Conservation (phyloP, 2,888 invertebrate genomes). For the Cephus pulcher region DNA sequence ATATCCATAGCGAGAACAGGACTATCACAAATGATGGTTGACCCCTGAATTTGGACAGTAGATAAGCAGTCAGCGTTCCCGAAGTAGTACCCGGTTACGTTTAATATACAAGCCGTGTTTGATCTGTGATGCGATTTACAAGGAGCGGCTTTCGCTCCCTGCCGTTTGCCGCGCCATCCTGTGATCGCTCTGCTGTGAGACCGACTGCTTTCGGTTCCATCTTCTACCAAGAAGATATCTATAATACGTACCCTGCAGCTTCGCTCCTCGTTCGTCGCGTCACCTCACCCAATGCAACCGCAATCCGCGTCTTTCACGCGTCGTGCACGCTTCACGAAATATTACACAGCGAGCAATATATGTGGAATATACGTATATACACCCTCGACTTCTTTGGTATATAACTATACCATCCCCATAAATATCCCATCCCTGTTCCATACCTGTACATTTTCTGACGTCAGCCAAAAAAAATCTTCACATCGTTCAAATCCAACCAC, state of each 20-base stretch:
- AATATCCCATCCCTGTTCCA: too few species aligned
- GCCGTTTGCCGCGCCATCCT: slow-evolving; percentile 51
- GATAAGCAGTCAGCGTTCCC: slow-evolving; percentile 35
- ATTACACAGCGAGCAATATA: slow-evolving; percentile 35
- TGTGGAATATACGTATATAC: not conserved
- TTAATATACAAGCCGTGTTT: slow-evolving; percentile 65
- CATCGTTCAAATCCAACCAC: too few species aligned
- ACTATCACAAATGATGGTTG: not conserved
- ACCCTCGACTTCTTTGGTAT: too few species aligned
- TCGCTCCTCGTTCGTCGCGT: slow-evolving; percentile 20
- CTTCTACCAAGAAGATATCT: slow-evolving; percentile 35
- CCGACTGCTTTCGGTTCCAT: slow-evolving; percentile 44
- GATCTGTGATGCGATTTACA: slow-evolving; percentile 66
- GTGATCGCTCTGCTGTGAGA: slow-evolving; percentile 66
- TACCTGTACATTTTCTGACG: too few species aligned
- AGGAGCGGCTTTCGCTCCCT: slow-evolving; percentile 39
- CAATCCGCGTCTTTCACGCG: slow-evolving; percentile 52
- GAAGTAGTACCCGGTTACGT: slow-evolving; percentile 45
- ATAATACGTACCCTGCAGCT: slow-evolving; percentile 27
- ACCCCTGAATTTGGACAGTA: slow-evolving; percentile 36
- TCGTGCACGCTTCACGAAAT: slow-evolving; percentile 52
- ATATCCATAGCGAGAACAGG: not conserved
- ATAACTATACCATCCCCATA: too few species aligned
- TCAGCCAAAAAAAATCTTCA: too few species aligned
- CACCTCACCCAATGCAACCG: slow-evolving; percentile 33